Evolutionary conservation across 2,888 invertebrate species (phyloP), one percentile per base, ranked within the genome.

Genomic region (Campoplex capitator): DNA sequence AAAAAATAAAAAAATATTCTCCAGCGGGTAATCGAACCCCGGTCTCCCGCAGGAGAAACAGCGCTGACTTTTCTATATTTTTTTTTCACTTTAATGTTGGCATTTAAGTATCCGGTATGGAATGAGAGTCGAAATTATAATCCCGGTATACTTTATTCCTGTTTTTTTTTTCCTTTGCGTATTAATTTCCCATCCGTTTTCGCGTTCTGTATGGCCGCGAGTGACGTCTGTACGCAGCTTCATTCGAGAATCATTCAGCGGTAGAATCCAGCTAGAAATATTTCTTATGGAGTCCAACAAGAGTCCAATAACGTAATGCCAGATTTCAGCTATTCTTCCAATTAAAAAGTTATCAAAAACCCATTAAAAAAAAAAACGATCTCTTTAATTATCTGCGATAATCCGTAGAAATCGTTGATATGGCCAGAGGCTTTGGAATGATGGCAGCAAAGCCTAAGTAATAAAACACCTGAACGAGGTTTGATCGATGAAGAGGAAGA

Each of bases 1-100:
- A 23, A 78, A 54, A 42, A 77, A 67, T 35, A 3, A 4, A 23
- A 78, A 54, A 42, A 77, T 51, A 35, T 28, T 70, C 42, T 79
- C 42, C 16, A 28, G 8, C 16, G 16, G 28, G 23, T 28, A 28
- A 62, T 62, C 45, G 62, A 75, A 45, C 8, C 75, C 16, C 16
- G 42, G 32, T 75, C 16, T 75, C 38, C 13, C n/a, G 42, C 38
- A 38, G 38, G 6, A 38, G 38, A 6, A 23, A 23, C 23, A 38
- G 38, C 38, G 38, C 6, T 6, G 6, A 38, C 38, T 3, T 38
- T 38, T 38, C 38, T 38, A 38, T 38, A 38, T 38, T 38, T 38
- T 38, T 38, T 42, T 9, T 42, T 42, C 9, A 42, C 9, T 42
- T 42, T 42, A 42, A 42, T 42, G 3, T 42, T 9, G 42, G 9